Evolutionary conservation across 2,113 vertebrate species (phyloP), one percentile per base, ranked within the genome.

Genomic region (Cebidichthys violaceus): DNA sequence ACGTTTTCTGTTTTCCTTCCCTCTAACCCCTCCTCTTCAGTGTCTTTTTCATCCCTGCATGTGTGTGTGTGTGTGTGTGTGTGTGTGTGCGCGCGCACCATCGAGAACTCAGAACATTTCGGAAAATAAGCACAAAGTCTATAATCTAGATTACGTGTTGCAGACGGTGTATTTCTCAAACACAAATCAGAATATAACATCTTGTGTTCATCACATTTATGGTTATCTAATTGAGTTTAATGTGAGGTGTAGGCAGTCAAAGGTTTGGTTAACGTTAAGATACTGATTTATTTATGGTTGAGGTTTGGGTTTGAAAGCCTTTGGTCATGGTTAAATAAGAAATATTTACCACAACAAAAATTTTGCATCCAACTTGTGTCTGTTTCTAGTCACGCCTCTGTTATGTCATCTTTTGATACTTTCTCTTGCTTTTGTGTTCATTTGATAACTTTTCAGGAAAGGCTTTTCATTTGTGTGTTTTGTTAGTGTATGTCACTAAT

Each of bases 1-100:
- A 92, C 85, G 35, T 94, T 92, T 88, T 92, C 79, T 92, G 86
- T 93, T 92, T 92, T 92, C 66, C 72, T 90, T 88, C 73, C 71
- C 80, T 86, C 70, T 77, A 69, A 77, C 79, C 85, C 89, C 77
- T 86, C 88, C 91, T 89, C 83, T 86, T 88, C 75, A 71, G 27
- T 76, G 70, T 87, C 70, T 59, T 75, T 82, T 84, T 77, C 70
- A 83, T 82, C 54, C 74, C 59, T 24, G 55, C 29, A 3, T 79
- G 67, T 79, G 67, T 54, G 29, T 24, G 54, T 88, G 86, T 86
- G 79, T 59, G 66, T 52, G 64, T 59, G 75, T 52, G 62, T 62
- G 35, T 59, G 52, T 64, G 67, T 61, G 41, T 50, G 50, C 52
- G 66, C 69, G 79, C 4, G 18, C 41, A 45, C 68, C 45, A 61